These are phyloP conservation scores for Intellagama lesueurii DNA, from an alignment of 2,797 vertebrate species.

Conservation along the genomic window DNA sequence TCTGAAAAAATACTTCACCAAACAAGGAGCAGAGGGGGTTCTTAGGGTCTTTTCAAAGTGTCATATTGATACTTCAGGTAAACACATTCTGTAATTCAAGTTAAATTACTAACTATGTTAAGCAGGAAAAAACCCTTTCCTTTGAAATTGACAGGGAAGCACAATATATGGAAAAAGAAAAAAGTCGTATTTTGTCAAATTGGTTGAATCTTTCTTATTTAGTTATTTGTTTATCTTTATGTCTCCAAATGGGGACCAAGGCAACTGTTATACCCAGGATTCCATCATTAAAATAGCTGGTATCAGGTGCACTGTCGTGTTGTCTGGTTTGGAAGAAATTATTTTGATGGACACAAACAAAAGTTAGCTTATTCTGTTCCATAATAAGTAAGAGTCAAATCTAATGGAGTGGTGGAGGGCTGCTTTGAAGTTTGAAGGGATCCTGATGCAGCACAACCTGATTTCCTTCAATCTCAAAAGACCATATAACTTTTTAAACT, in stretches of 20 bases:
- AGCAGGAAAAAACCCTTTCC: neutral
- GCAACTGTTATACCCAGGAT: neutral
- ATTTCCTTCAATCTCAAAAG: slow-evolving; percentile 36
- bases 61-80: neutral
- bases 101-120: neutral
- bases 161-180: neutral
- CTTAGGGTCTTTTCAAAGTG: neutral
- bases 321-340: slow-evolving; percentile 22
- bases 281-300: neutral
- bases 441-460: slow-evolving; percentile 13
- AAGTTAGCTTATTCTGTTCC: slow-evolving; percentile 6
- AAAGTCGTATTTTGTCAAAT: neutral
- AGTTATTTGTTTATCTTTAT: too few species aligned
- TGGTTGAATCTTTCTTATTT: neutral
- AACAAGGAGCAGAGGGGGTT: neutral
- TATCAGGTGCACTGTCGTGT: neutral
- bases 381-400: slow-evolving; percentile 47
- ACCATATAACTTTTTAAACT: slow-evolving; percentile 22
- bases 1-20: slow-evolving; percentile 3
- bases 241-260: too few species aligned
- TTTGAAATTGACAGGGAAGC: neutral
- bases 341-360: slow-evolving; percentile 31
- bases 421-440: neutral
- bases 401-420: neutral
- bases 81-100: neutral